Percentiles rank a stretch among this genome's conserved stretches.
Conservation (phyloP, 2,113 vertebrate species). For the Cochlearius cochlearius region DNA sequence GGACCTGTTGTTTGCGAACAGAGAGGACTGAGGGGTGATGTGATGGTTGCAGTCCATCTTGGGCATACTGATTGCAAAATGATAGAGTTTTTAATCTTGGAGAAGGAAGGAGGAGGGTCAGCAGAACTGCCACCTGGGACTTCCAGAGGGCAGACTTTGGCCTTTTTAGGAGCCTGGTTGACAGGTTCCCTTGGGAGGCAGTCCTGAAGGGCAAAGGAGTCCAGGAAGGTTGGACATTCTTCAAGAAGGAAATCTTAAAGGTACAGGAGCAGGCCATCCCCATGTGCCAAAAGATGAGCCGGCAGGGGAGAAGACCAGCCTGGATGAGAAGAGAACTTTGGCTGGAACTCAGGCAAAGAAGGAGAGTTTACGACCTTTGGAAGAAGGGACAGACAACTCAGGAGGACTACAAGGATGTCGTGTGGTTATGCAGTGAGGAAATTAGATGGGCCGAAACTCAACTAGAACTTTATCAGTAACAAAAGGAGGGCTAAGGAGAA, state of each 20-base stretch:
- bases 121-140: background rate
- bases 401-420: background rate
- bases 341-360: background rate
- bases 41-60: background rate
- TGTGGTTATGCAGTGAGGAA: background rate
- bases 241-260: background rate
- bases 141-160: background rate
- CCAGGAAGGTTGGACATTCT: background rate
- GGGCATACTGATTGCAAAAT: background rate
- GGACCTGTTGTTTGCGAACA: background rate
- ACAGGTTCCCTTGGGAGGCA: background rate
- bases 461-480: background rate
- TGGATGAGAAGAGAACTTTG: background rate
- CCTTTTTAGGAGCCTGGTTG: background rate
- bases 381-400: background rate
- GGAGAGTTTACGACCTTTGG: background rate
- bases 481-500: background rate
- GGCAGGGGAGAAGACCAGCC: accelerated
- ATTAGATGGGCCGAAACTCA: background rate
- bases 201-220: background rate
- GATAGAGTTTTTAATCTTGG: background rate
- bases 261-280: background rate
- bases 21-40: too few relatives aligned
- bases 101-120: background rate
- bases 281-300: background rate